Base-by-base conservation (phyloP, 2,888 invertebrate species). In the Blastobasis adustella region DNA sequence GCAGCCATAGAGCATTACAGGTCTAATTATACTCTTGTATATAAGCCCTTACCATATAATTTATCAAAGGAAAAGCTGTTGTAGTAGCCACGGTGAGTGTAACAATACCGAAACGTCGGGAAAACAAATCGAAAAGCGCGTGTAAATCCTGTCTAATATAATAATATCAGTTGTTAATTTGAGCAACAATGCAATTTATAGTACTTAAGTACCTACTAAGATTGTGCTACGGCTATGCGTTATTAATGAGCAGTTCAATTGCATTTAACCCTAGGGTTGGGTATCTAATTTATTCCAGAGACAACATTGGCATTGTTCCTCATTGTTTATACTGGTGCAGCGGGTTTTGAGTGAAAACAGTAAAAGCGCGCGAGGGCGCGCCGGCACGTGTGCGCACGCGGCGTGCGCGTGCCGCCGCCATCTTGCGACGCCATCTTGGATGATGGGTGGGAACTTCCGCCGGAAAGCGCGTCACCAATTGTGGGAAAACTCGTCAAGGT, bases 281-380 rank as follows among this genome's bases (percentile, higher is more conserved):
- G 76, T 65, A 72, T 79, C 78, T 80, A 85, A 83, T 85, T 83
- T 87, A 79, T 79, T 79, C 75, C 71, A 79, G 78, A 82, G 70
- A 71, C 74, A 79, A 80, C 79, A 79, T 65, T 65, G 75, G 62
- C 37, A 38, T 36, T 49, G 50, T 23, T 23, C 45, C 41, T 55
- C 55, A 73, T 80, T 86, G 80, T 87, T 77, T 77, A 72, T 69
- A 71, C 82, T 82, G 76, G 79, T 81, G 80, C 78, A 76, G 76
- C 77, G 79, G 79, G 79, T 82, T 83, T 84, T 78, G 79, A 85
- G 81, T 83, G 79, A 85, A 84, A 82, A 82, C 76, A 79, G 67
- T 68, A 73, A 73, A 68, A 73, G 75, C 67, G 73, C 74, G 68
- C 23, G 68, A 72, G 77, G 72, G 71, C 61, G 69, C 58, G 68